phyloP scores from a whole-genome alignment of 2,888 invertebrate species.

The Gymnosoma rotundatum region DNA sequence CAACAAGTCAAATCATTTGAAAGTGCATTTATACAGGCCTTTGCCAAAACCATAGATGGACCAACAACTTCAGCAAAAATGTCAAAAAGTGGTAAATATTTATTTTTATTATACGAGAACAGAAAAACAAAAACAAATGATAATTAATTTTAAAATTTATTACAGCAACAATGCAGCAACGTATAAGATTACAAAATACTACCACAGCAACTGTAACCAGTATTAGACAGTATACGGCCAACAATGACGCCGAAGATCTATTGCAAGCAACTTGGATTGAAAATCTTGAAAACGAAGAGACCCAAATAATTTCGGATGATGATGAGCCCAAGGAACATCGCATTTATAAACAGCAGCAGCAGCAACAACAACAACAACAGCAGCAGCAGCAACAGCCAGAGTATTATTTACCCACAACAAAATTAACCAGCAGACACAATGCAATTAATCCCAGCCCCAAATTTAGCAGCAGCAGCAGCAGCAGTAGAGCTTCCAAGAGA shows the following conservation, averaged over 20 bases:
- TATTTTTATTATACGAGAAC: background rate
- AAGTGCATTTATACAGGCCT: constrained; percentile 71
- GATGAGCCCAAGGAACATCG: constrained; percentile 72
- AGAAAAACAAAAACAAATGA: background rate
- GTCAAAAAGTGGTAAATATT: constrained; percentile 54
- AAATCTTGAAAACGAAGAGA: constrained; percentile 69
- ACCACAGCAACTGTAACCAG: constrained; percentile 35
- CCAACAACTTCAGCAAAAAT: constrained; percentile 29
- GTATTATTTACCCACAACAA: constrained; percentile 16
- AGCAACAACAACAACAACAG: constrained; percentile 28
- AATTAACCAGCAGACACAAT: background rate
- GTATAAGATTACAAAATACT: constrained; percentile 39
- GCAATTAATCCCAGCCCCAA: background rate
- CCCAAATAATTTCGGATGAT: constrained; percentile 70
- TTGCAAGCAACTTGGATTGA: constrained; percentile 74
- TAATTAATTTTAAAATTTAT: background rate
- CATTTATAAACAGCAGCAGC: constrained; percentile 65
- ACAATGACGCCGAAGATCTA: constrained; percentile 70
- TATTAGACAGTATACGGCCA: constrained; percentile 38
- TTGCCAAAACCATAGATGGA: constrained; percentile 60
- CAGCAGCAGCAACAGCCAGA: background rate
- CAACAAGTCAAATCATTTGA: constrained; percentile 72
- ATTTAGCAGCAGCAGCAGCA: background rate
- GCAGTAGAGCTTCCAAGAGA: background rate
- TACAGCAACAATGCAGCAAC: constrained; percentile 33